Base-by-base conservation (phyloP, 2,797 vertebrate species). In the Parauchenoglanis punctatus region DNA sequence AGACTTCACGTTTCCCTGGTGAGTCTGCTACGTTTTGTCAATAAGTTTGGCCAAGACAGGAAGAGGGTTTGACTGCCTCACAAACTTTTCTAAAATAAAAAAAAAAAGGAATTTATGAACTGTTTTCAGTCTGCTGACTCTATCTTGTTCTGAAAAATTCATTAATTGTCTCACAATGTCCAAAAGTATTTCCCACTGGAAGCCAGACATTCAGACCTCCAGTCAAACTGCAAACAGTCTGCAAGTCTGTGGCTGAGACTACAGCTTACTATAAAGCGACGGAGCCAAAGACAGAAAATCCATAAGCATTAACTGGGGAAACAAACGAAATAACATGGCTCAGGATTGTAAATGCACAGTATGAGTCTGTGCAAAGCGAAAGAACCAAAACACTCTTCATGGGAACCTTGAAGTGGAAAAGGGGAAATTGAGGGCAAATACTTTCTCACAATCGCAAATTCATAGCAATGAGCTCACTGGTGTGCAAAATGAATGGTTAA, bases 291-390 rank as follows among this genome's bases (percentile, higher is more conserved):
- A 13, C 54, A 80, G 77, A 80, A 80, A 80, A 80, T 80, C 54
- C 17, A 58, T 80, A 7, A 59, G 8, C 77, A 80, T 80, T 59
- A 59, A 59, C 77, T 59, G 56, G 77, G 54, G 3, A 80, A 80
- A 40, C 75, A 80, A 80, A 58, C 11, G 2, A 80, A 80, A 80
- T 77, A 77, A 35, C 28, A 18, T n/a, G 10, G 54, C 52, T 35
- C 10, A 56, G 52, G 52, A 23, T 20, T 58, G 52, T 78, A 76
- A 17, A 76, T n/a, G 46, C 13, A 17, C 46, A 76, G 1, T 44
- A 52, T 13, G 23, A 25, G 72, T 6, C 72, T 25, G 28, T 8
- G 73, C 46, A 28, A 73, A 23, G 67, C 67, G 18, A 35, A 2
- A 31, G 2, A 35, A 35, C 13, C 15, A 35, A 73, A 75, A 46